These are phyloP conservation scores for Hapalemur alaotrensis DNA, from an alignment of 2,797 vertebrate genomes.

Conservation along the genomic window DNA sequence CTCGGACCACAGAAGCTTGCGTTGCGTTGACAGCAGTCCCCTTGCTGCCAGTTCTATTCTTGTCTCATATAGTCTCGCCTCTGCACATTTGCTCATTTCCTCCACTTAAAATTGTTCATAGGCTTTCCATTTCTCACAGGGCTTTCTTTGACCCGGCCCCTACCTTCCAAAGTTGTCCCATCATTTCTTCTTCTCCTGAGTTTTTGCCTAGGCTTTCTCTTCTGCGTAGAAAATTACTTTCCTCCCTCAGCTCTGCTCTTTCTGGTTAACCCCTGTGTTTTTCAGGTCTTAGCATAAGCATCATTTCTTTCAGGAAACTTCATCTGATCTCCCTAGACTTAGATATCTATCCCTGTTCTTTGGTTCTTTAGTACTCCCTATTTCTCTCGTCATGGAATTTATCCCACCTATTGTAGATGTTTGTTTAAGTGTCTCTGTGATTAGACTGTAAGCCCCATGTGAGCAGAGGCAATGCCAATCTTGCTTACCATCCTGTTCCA, in stretches of 20 bases:
- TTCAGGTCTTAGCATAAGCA: not conserved
- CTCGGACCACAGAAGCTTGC: not conserved
- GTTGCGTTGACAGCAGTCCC: fast-evolving
- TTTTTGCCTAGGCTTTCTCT: not conserved
- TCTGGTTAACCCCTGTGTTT: not conserved
- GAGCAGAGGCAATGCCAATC: not conserved
- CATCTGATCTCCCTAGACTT: not conserved
- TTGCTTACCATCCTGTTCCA: not conserved
- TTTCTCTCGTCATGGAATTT: not conserved
- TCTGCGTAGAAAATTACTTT: not conserved
- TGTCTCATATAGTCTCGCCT: not conserved
- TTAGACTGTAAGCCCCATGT: not conserved
- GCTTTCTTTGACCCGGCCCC: not conserved
- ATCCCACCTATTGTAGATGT: not conserved
- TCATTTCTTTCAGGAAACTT: not conserved
- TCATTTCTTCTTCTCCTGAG: not conserved
- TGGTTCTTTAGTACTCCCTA: not conserved
- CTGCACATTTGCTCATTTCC: not conserved
- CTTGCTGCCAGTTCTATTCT: not conserved
- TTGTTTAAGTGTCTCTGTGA: not conserved
- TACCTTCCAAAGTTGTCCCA: not conserved
- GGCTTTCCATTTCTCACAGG: not conserved
- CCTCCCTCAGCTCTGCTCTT: not conserved
- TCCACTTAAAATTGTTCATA: not conserved
- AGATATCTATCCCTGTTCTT: not conserved